A percentile compares a stretch with the other conserved stretches of the same genome.
phyloP scores from a whole-genome alignment of 2,113 vertebrate species.

The Cyrtonyx montezumae region DNA sequence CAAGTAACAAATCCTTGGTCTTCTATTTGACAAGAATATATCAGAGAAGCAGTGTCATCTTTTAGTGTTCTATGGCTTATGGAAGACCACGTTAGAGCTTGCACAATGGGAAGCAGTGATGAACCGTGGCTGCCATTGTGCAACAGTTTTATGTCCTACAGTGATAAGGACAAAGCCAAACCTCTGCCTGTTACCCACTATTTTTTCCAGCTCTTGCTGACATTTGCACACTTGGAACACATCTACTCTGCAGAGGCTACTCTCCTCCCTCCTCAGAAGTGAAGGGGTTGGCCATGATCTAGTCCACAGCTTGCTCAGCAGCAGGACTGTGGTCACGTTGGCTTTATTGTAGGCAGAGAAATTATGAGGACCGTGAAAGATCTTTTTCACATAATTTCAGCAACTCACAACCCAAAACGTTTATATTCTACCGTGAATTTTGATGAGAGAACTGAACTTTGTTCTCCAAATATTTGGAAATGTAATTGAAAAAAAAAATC shows the following conservation, averaged over 20 bases:
- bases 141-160: neutral
- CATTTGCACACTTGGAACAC: rapidly evolving
- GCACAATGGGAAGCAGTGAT: neutral
- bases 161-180: neutral
- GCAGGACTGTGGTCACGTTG: neutral
- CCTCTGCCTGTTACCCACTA: neutral
- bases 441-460: neutral
- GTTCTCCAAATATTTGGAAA: neutral
- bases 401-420: neutral
- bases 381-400: neutral
- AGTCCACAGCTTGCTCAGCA: neutral
- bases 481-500: neutral
- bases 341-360: neutral
- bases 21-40: neutral
- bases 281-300: neutral
- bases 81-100: neutral
- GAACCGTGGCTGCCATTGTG: neutral
- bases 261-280: neutral
- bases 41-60: rapidly evolving
- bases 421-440: neutral
- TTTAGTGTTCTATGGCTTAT: neutral
- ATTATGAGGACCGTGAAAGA: neutral
- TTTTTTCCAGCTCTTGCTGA: neutral
- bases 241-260: neutral
- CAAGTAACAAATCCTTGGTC: neutral